These are phyloP conservation scores for Timema cristinae DNA, from an alignment of 2,888 invertebrate genomes.

Conservation along the genomic window DNA sequence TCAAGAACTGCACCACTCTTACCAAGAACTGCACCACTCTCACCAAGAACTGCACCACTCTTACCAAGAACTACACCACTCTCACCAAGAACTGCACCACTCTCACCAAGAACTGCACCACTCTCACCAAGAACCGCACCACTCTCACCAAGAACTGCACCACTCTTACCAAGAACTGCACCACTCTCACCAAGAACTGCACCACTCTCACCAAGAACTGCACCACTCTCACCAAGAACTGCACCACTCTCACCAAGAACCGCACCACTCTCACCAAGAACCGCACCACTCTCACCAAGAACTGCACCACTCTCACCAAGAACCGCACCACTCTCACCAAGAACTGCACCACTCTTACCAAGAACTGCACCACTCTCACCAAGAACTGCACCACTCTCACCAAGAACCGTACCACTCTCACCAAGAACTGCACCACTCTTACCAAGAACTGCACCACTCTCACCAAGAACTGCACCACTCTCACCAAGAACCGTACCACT, in stretches of 20 bases:
- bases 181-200: background rate
- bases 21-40: slow-evolving; percentile 5
- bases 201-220: background rate
- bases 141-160: background rate
- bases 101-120: background rate
- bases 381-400: background rate
- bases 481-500: background rate
- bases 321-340: no score
- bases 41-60: background rate
- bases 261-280: no score
- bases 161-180: background rate
- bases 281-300: no score
- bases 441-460: background rate
- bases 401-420: no score
- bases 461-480: background rate
- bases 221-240: no score
- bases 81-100: background rate
- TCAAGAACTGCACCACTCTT: background rate
- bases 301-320: no score
- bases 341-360: slow-evolving; percentile 10
- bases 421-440: slow-evolving; percentile 11
- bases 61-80: background rate
- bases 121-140: no score
- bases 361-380: background rate
- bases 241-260: no score